Conservation (phyloP, 2,113 vertebrate species). For the Thermophis baileyi region DNA sequence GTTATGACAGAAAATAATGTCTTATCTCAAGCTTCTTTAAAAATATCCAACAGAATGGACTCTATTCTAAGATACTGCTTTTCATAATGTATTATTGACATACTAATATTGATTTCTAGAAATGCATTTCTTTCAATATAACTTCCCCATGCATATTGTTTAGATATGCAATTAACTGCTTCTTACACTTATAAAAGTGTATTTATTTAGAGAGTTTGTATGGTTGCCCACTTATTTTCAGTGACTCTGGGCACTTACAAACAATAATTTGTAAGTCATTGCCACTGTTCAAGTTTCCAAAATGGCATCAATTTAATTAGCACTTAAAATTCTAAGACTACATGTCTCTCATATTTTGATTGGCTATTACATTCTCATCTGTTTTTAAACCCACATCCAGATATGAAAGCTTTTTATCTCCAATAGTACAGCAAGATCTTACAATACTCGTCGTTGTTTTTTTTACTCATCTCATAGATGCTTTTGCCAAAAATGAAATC, state of each 20-base stretch:
- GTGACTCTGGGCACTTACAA: not conserved
- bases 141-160: not conserved
- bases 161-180: not conserved
- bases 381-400: slow-evolving; percentile 29
- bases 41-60: not conserved
- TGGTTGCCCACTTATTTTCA: not conserved
- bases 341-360: slow-evolving; percentile 21
- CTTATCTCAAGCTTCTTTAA: slow-evolving; percentile 43
- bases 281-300: not conserved
- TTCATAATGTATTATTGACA: slow-evolving; percentile 32
- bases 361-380: slow-evolving; percentile 38
- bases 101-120: not conserved
- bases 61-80: slow-evolving; percentile 9
- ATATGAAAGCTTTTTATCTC: slow-evolving; percentile 42
- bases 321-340: slow-evolving; percentile 11
- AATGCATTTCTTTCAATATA: not conserved
- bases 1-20: not conserved
- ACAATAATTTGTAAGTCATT: not conserved
- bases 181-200: not conserved
- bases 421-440: slow-evolving; percentile 41
- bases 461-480: slow-evolving; percentile 31
- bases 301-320: not conserved
- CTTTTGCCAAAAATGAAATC: slow-evolving; percentile 62
- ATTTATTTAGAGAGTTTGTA: not conserved
- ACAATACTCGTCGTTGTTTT: slow-evolving; percentile 28